These are phyloP conservation scores for Drosophila eohydei DNA, from an alignment of 2,888 invertebrate genomes.

Conservation along the genomic window DNA sequence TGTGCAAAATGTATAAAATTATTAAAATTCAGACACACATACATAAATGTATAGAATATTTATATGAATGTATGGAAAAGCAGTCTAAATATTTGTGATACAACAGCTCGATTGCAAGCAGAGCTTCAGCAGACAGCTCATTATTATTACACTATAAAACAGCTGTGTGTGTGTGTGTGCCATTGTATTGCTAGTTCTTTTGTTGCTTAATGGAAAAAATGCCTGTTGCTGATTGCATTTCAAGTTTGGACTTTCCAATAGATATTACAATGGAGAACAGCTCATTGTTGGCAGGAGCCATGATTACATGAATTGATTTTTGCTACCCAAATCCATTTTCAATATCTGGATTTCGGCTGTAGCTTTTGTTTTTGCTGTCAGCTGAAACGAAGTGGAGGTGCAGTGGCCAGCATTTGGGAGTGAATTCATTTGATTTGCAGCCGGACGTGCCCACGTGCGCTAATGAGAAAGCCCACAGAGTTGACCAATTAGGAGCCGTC, in stretches of 20 bases:
- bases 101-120: constrained; percentile 18
- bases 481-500: constrained; percentile 2
- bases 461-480: neutral
- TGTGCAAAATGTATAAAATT: constrained; percentile 2
- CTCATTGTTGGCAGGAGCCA: constrained; percentile 42
- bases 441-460: neutral
- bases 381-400: neutral
- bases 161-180: neutral
- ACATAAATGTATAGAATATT: neutral
- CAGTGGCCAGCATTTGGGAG: neutral
- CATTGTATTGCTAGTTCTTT: constrained; percentile 22
- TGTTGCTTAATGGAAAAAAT: constrained; percentile 63
- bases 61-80: neutral
- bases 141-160: constrained; percentile 23
- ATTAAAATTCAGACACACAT: constrained; percentile 2
- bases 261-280: constrained; percentile 49
- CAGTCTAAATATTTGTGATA: neutral
- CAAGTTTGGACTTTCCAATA: constrained; percentile 47
- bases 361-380: neutral
- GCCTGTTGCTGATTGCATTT: constrained; percentile 57
- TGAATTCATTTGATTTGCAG: neutral
- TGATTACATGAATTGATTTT: constrained; percentile 20
- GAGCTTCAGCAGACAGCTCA: constrained; percentile 43
- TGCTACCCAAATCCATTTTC: neutral
- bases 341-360: neutral